Percentiles rank a stretch among this genome's conserved stretches.
Conservation (phyloP, 2,113 vertebrate genomes). For the Aspidoscelis tigris region DNA sequence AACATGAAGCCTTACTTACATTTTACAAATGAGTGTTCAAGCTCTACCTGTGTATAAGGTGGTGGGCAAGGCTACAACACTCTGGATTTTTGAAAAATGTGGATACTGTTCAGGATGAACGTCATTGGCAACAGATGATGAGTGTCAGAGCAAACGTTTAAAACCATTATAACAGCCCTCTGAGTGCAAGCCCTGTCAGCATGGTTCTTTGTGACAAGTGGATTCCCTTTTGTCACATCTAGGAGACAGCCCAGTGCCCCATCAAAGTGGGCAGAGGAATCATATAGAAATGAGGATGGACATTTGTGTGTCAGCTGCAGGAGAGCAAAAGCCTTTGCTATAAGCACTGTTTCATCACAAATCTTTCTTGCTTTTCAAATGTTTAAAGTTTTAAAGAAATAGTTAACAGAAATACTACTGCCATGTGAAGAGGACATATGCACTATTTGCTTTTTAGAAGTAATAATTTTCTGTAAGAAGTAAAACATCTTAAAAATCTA, state of each 20-base stretch:
- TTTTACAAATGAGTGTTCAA: neutral
- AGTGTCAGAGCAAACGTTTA: slow-evolving; percentile 23
- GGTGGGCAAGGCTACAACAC: neutral
- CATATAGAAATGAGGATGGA: slow-evolving; percentile 63
- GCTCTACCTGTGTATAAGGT: neutral
- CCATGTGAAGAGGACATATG: slow-evolving; percentile 48
- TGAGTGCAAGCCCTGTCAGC: slow-evolving; percentile 57
- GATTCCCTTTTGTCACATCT: slow-evolving; percentile 54
- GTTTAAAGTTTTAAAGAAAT: slow-evolving; percentile 64
- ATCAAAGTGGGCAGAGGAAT: slow-evolving; percentile 56
- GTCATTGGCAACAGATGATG: neutral
- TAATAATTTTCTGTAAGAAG: slow-evolving; percentile 58
- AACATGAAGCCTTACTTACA: neutral
- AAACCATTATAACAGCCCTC: slow-evolving; percentile 47
- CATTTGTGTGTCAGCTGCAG: slow-evolving; percentile 64
- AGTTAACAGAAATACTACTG: slow-evolving; percentile 61
- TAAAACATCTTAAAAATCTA: slow-evolving; percentile 37
- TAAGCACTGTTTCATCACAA: slow-evolving; percentile 59
- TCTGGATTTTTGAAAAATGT: fast-evolving
- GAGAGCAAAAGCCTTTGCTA: slow-evolving; percentile 52
- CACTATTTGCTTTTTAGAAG: slow-evolving; percentile 52
- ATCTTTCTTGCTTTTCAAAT: slow-evolving; percentile 68
- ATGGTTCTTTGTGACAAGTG: slow-evolving; percentile 59
- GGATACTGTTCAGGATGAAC: slow-evolving; percentile 9
- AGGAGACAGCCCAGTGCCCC: slow-evolving; percentile 46